Conservation (phyloP, 92 coral and sea anemone genomes). For the Parazoanthus atlanticus region DNA sequence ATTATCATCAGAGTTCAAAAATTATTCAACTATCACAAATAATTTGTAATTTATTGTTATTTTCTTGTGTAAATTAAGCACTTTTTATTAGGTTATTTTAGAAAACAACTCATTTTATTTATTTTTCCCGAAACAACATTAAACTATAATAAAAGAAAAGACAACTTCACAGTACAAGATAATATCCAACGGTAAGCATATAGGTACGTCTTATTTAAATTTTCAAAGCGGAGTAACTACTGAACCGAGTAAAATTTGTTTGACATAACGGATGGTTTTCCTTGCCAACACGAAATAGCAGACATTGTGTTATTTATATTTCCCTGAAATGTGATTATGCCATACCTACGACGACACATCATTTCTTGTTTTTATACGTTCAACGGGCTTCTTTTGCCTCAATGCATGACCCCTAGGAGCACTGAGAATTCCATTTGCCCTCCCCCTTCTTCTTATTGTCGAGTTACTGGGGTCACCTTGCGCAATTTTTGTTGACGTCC, state of each 20-base stretch:
- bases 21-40: too few relatives aligned
- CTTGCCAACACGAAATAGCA: too few relatives aligned
- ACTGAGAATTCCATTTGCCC: too few relatives aligned
- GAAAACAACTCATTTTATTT: neutral
- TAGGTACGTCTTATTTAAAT: too few relatives aligned
- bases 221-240: too few relatives aligned
- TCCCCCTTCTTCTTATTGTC: neutral
- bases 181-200: too few relatives aligned
- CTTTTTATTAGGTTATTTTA: neutral
- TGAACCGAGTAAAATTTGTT: too few relatives aligned
- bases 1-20: neutral
- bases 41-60: neutral
- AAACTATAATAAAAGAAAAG: neutral
- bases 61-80: neutral
- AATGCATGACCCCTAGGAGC: too few relatives aligned
- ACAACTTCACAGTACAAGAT: too few relatives aligned
- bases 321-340: neutral
- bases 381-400: too few relatives aligned
- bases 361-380: too few relatives aligned
- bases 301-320: neutral
- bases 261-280: neutral
- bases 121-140: neutral
- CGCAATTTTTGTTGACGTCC: neutral
- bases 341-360: neutral
- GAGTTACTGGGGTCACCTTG: neutral